A percentile compares a stretch with the other conserved stretches of the same genome.
Conservation (phyloP, 2,113 vertebrate species). For the Silurus glanis region DNA sequence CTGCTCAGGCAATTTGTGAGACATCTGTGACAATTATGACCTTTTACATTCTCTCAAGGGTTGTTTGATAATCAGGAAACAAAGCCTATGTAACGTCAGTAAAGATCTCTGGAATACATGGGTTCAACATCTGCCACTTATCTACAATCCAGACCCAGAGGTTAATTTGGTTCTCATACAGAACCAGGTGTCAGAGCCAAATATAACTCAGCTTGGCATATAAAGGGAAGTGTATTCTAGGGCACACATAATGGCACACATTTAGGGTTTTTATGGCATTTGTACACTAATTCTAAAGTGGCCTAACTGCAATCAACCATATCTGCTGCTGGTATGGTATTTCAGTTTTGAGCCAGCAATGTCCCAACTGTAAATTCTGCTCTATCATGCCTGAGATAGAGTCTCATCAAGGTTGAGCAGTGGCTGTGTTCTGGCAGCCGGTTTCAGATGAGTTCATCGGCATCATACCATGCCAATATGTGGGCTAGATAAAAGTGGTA, state of each 20-base stretch:
- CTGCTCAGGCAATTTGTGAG: conserved; percentile 16
- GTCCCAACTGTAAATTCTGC: conserved; percentile 1
- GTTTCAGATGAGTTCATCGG: conserved; percentile 1
- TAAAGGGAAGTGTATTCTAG: background rate
- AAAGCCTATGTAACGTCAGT: background rate
- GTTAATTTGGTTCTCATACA: background rate
- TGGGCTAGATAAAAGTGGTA: conserved; percentile 16
- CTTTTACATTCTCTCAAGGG: conserved; percentile 21
- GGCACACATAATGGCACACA: background rate
- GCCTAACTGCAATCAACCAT: background rate
- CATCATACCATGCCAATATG: background rate
- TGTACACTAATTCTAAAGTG: background rate
- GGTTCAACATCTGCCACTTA: background rate
- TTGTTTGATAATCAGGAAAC: conserved; percentile 6
- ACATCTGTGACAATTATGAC: conserved; percentile 1
- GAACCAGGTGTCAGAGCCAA: background rate
- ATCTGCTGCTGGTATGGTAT: background rate
- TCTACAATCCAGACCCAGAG: conserved; percentile 26
- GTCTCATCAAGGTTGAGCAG: background rate
- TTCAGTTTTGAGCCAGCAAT: background rate
- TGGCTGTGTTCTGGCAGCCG: conserved; percentile 1
- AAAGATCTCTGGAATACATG: conserved; percentile 28
- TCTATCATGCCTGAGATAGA: conserved; percentile 6
- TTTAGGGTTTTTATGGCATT: conserved; percentile 23
- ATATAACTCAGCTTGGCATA: background rate